phyloP scores from a whole-genome alignment of 2,888 invertebrate genomes.

The Plebejus melissa region DNA sequence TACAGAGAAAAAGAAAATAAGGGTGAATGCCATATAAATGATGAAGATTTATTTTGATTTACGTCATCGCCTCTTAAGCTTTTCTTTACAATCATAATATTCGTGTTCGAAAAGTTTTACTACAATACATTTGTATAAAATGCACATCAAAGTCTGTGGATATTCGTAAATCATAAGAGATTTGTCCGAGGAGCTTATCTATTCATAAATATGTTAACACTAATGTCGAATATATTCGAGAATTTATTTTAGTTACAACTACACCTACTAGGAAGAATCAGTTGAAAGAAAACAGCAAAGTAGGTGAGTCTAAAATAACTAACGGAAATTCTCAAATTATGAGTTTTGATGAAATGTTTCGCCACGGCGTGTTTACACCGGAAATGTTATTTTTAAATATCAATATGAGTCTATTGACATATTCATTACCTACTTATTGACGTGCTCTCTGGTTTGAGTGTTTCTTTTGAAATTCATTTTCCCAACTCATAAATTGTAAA shows the following conservation, averaged over 20 bases:
- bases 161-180: slow-evolving; percentile 12
- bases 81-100: background rate
- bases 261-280: slow-evolving; percentile 21
- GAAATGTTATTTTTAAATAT: slow-evolving; percentile 52
- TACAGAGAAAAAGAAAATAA: slow-evolving; percentile 17
- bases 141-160: background rate
- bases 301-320: slow-evolving; percentile 69
- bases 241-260: slow-evolving; percentile 15
- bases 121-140: slow-evolving; percentile 3
- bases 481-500: slow-evolving; percentile 5
- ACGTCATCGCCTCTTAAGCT: background rate
- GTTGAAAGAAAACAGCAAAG: slow-evolving; percentile 43
- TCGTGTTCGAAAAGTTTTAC: background rate
- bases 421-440: slow-evolving; percentile 39
- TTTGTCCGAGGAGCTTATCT: slow-evolving; percentile 6
- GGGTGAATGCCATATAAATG: background rate
- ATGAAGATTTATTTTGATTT: slow-evolving; percentile 1
- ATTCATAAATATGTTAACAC: slow-evolving; percentile 1
- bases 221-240: slow-evolving; percentile 11
- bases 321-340: slow-evolving; percentile 73
- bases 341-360: slow-evolving; percentile 72
- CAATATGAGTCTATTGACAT: slow-evolving; percentile 42
- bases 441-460: slow-evolving; percentile 32
- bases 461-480: slow-evolving; percentile 21
- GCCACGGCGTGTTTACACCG: slow-evolving; percentile 53